phyloP scores from a whole-genome alignment of 2,797 vertebrate genomes.

The Botia kubotai region DNA sequence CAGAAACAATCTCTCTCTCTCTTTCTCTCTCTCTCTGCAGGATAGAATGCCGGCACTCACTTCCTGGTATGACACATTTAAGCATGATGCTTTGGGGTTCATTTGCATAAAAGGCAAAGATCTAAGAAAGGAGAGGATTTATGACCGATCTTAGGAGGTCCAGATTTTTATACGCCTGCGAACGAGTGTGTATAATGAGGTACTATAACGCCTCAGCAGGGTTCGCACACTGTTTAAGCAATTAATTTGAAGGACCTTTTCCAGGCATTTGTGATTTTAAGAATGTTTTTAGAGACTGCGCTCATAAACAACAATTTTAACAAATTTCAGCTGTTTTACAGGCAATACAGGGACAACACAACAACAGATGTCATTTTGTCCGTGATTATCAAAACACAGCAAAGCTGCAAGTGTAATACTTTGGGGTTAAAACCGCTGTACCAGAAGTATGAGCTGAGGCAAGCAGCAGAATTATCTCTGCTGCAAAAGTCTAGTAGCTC shows the following conservation, averaged over 20 bases:
- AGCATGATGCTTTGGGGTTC: constrained; percentile 57
- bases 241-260: no score
- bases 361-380: no score
- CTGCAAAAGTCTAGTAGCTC: neutral
- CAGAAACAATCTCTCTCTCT: constrained; percentile 41
- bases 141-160: constrained; percentile 32
- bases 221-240: neutral
- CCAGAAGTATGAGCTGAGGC: no score
- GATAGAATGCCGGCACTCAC: constrained; percentile 58
- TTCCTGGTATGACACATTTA: constrained; percentile 67
- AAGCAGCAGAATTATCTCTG: neutral
- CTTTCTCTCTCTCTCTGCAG: constrained; percentile 52
- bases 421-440: no score
- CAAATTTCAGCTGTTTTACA: no score
- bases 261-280: no score
- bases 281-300: no score
- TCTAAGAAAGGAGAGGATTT: constrained; percentile 45
- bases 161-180: neutral
- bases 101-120: constrained; percentile 64
- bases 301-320: no score
- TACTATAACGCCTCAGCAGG: neutral
- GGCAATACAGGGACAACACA: no score
- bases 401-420: no score
- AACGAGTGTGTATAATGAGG: neutral
- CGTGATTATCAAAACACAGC: no score